A percentile compares a stretch with the other conserved stretches of the same genome.
These are phyloP conservation scores for Phenacoccus solenopsis DNA, from an alignment of 1,140 invertebrate species.

Conservation along the genomic window DNA sequence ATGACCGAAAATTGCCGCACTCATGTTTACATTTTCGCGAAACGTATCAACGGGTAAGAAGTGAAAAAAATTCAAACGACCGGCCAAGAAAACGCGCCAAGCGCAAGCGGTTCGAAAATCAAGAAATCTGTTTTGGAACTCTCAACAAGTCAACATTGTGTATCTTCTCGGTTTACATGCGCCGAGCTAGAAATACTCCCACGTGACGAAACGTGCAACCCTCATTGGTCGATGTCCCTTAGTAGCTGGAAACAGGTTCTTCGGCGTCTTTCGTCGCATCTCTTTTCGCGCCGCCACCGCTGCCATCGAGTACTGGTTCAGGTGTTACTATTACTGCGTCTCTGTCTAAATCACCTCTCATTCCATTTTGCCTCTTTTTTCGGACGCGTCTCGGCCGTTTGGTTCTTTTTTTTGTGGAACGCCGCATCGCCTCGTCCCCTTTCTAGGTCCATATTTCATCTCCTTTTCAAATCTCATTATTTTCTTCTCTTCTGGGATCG, in stretches of 20 bases:
- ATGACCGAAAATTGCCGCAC: background rate
- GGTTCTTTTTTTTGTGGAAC: too few species aligned
- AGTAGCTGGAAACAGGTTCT: background rate
- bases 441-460: too few species aligned
- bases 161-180: background rate
- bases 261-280: background rate
- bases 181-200: background rate
- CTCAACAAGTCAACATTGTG: background rate
- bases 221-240: background rate
- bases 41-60: background rate
- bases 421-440: too few species aligned
- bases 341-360: too few species aligned
- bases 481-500: too few species aligned
- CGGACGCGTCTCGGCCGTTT: too few species aligned
- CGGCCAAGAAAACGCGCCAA: background rate
- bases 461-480: too few species aligned
- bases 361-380: too few species aligned
- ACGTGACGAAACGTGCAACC: background rate
- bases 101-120: background rate
- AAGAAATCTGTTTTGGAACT: background rate
- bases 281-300: background rate
- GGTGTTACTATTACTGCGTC: background rate
- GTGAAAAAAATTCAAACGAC: background rate
- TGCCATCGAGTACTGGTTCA: background rate
- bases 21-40: background rate